A percentile compares a stretch with the other conserved stretches of the same genome.
Conservation (phyloP, 2,888 invertebrate genomes). For the Conomelus anceps region DNA sequence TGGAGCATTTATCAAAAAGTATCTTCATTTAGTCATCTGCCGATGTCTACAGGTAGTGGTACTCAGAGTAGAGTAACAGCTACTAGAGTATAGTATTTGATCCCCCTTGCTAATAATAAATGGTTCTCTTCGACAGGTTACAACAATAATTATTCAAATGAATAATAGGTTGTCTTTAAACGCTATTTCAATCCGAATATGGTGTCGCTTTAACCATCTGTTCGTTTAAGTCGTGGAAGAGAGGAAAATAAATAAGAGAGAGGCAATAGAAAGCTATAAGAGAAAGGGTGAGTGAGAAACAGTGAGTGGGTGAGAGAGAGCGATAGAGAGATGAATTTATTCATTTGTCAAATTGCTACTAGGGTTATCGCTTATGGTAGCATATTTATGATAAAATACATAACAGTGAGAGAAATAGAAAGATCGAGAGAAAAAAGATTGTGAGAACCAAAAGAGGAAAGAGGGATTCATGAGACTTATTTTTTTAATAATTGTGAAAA, state of each 20-base stretch:
- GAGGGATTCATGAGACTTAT: too few species aligned
- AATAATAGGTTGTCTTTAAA: neutral
- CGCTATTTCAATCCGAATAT: neutral
- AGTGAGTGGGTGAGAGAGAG: neutral
- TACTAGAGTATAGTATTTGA: neutral
- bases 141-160: neutral
- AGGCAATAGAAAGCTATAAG: too few species aligned
- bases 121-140: neutral
- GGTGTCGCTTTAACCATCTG: neutral
- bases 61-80: neutral
- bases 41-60: too few species aligned
- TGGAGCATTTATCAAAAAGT: neutral
- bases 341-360: too few species aligned
- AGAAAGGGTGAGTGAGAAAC: neutral
- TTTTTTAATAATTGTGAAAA: too few species aligned
- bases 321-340: too few species aligned
- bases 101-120: neutral
- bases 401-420: too few species aligned
- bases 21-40: neutral
- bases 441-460: too few species aligned
- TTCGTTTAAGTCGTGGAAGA: neutral
- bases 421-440: too few species aligned
- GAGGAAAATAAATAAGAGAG: too few species aligned
- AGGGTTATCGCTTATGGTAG: too few species aligned
- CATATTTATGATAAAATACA: too few species aligned